Percentiles rank a stretch among this genome's conserved stretches.
Evolutionary conservation across 2,113 vertebrate species (phyloP).

Genomic region (Eubucco bourcierii): DNA sequence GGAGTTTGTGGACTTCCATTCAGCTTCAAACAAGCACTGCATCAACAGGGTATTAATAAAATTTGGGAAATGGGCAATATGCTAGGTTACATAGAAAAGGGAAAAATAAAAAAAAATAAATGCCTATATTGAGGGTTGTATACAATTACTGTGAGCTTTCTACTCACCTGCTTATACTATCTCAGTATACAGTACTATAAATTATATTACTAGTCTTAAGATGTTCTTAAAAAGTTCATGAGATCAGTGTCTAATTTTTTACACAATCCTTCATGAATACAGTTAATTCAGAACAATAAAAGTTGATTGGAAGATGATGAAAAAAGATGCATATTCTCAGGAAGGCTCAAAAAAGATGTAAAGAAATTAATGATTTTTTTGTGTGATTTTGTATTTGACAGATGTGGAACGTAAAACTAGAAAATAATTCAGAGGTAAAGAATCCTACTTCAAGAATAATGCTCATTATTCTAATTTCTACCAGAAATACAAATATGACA

Average conservation of each 20-base stretch:
- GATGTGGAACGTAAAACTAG: background rate
- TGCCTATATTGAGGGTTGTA: background rate
- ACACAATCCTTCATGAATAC: background rate
- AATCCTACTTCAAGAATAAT: background rate
- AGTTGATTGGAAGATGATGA: background rate
- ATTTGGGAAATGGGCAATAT: background rate
- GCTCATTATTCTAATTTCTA: background rate
- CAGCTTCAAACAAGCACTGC: constrained; percentile 41
- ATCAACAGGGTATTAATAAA: constrained; percentile 51
- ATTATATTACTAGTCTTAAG: background rate
- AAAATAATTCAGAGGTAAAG: background rate
- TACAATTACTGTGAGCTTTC: background rate
- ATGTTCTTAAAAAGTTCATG: background rate
- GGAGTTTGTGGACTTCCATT: constrained; percentile 53
- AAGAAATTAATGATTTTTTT: background rate
- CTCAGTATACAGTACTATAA: background rate
- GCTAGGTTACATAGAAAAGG: constrained; percentile 18
- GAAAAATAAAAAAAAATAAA: background rate
- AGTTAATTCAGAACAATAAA: background rate
- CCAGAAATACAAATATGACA: background rate
- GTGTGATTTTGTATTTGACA: background rate
- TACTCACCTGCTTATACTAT: background rate
- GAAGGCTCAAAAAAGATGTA: background rate
- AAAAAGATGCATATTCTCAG: background rate
- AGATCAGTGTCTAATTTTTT: background rate